A percentile compares a stretch with the other conserved stretches of the same genome.
Conservation (phyloP, 2,888 invertebrate species). For the Sipha maydis region DNA sequence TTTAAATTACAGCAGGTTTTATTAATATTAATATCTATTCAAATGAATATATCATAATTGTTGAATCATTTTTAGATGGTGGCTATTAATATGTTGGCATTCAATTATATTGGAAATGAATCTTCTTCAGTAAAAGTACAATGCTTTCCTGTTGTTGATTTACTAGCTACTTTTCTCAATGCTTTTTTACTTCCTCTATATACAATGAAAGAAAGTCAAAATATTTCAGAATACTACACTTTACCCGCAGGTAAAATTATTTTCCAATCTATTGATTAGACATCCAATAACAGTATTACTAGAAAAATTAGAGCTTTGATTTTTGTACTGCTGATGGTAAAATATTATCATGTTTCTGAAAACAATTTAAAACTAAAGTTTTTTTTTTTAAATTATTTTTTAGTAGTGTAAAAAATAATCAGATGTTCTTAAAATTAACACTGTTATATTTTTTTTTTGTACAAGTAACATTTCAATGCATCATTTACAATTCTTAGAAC, state of each 20-base stretch:
- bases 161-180: slow-evolving; percentile 76
- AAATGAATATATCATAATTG: not conserved
- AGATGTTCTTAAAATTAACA: no score
- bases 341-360: no score
- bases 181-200: slow-evolving; percentile 78
- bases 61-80: slow-evolving; percentile 73
- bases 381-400: no score
- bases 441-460: no score
- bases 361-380: no score
- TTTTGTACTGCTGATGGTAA: no score
- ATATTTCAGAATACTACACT: slow-evolving; percentile 74
- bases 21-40: slow-evolving; percentile 18
- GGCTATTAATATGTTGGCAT: slow-evolving; percentile 79
- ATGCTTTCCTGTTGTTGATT: slow-evolving; percentile 69
- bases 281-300: no score
- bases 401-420: no score
- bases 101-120: slow-evolving; percentile 72
- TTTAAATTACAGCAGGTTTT: slow-evolving; percentile 77
- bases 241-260: slow-evolving; percentile 74
- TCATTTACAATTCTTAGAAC: no score
- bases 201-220: slow-evolving; percentile 74
- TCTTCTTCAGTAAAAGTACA: slow-evolving; percentile 65
- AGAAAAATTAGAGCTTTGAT: no score
- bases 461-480: no score
- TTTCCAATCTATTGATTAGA: not conserved